A percentile compares a stretch with the other conserved stretches of the same genome.
These are phyloP conservation scores for Camponotus pennsylvanicus DNA, from an alignment of 1,140 invertebrate genomes.

Conservation along the genomic window DNA sequence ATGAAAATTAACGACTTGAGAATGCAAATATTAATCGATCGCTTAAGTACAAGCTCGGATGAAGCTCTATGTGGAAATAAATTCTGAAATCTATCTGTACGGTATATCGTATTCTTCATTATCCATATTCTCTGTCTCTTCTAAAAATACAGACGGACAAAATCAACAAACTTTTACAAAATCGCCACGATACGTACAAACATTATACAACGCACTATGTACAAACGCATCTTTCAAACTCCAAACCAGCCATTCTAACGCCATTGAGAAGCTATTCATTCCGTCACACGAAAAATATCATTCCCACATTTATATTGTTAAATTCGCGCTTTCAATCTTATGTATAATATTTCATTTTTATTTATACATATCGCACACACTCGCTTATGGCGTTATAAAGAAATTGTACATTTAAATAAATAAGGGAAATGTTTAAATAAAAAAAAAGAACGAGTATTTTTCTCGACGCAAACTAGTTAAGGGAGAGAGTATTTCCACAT, in stretches of 20 bases:
- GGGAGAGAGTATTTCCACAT: background rate
- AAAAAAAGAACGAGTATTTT: background rate
- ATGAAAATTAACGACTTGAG: no score
- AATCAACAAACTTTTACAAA: slow-evolving; percentile 8
- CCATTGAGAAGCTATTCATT: slow-evolving; percentile 30
- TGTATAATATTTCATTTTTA: background rate
- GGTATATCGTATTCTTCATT: background rate
- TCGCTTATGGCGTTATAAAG: slow-evolving; percentile 11
- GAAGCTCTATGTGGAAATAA: slow-evolving; percentile 21
- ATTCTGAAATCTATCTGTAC: background rate
- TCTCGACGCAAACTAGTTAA: slow-evolving; percentile 6
- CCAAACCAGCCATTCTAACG: slow-evolving; percentile 12
- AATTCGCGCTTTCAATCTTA: slow-evolving; percentile 18
- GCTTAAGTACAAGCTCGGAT: slow-evolving; percentile 39
- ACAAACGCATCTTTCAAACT: slow-evolving; percentile 37
- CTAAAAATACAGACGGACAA: slow-evolving; percentile 30
- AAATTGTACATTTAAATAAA: slow-evolving; percentile 37
- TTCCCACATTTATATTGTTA: slow-evolving; percentile 10
- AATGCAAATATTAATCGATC: no score
- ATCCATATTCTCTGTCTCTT: background rate
- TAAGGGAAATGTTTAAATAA: slow-evolving; percentile 32
- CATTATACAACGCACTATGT: slow-evolving; percentile 39
- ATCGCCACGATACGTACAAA: slow-evolving; percentile 30
- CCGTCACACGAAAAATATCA: background rate
- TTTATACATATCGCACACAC: slow-evolving; percentile 35